Base-by-base conservation (phyloP, 2,113 vertebrate species). In the Phylloscopus whistleri region DNA sequence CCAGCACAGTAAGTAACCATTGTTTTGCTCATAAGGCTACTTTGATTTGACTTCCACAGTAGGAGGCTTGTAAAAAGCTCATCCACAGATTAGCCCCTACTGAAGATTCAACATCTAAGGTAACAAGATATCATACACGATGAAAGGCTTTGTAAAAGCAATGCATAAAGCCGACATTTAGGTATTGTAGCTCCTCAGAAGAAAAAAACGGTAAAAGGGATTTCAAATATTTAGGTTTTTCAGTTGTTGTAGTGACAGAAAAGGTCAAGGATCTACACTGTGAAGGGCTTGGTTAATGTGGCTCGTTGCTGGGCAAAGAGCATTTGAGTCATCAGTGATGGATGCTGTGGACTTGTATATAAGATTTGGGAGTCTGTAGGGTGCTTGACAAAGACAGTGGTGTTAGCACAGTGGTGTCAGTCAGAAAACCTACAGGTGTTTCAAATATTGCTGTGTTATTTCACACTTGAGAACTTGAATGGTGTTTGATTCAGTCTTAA, bases 1-100 rank as follows among this genome's bases (percentile, higher is more conserved):
- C 92, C 97, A 96, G 97, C 96, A 96, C 98, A 98, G 97, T 98
- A 81, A 97, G 97, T 96, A 97, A 96, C 97, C 94, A 95, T 95
- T 94, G 72, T 95, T 94, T 93, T 87, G 31, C n/a, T 97, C 95
- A 97, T 97, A 94, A 96, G 93, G 77, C 51, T 86, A 82, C 93
- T 98, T 98, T 98, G 96, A 97, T 97, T 97, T 73, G 95, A 97
- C 95, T 95, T 96, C 97, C 94, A 39, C 96, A 82, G 95, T 92
- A 90, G 96, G 97, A 94, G 89, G 75, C 68, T 95, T 97, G 96
- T 96, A 96, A 96, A 95, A 96, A 94, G 35, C 96, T 96, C 87
- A 92, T 97, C 94, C 84, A 74, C 95, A 96, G 91, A 97, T 94
- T 91, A 96, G 88, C 82, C 84, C 94, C 90, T 56, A 94, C 96